These are phyloP conservation scores for Sebastes trivittatus DNA, from an alignment of 2,797 vertebrate species.

Conservation along the genomic window DNA sequence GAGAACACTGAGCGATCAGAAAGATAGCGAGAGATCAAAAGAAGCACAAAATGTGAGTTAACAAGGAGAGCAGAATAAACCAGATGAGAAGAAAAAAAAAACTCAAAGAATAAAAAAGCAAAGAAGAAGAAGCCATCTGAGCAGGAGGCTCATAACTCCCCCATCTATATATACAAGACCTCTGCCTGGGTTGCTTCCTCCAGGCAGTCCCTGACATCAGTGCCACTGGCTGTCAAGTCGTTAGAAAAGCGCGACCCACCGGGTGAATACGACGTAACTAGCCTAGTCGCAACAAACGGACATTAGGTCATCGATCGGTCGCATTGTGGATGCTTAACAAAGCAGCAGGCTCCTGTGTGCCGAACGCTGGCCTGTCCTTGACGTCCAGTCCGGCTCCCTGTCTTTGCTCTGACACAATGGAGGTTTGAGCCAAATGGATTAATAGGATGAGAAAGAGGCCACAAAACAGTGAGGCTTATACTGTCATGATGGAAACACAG, in stretches of 20 bases:
- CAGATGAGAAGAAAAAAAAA: not conserved
- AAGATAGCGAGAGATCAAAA: slow-evolving; percentile 60
- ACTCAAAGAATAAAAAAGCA: slow-evolving; percentile 30
- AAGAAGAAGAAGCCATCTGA: slow-evolving; percentile 21
- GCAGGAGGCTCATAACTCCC: slow-evolving; percentile 7
- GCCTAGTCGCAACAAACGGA: not conserved
- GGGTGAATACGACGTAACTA: slow-evolving; percentile 12
- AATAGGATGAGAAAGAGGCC: slow-evolving; percentile 57
- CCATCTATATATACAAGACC: slow-evolving; percentile 3
- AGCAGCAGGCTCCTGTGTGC: slow-evolving; percentile 14
- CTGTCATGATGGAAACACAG: slow-evolving; percentile 16
- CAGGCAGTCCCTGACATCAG: slow-evolving; percentile 29
- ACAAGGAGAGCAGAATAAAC: slow-evolving; percentile 50
- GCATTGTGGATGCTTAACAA: slow-evolving; percentile 27
- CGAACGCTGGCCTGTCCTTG: slow-evolving; percentile 63
- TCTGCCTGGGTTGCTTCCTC: slow-evolving; percentile 15
- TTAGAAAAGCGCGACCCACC: slow-evolving; percentile 1
- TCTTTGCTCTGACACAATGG: slow-evolving; percentile 51
- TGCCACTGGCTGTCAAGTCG: not conserved
- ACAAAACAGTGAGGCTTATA: slow-evolving; percentile 61
- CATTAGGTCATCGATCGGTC: not conserved
- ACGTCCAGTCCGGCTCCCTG: slow-evolving; percentile 28
- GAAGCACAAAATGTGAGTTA: slow-evolving; percentile 48
- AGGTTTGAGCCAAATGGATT: slow-evolving; percentile 67
- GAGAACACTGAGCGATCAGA: slow-evolving; percentile 40